Evolutionary conservation across 1,140 invertebrate genomes (phyloP).

Genomic region (Drosophila funebris): DNA sequence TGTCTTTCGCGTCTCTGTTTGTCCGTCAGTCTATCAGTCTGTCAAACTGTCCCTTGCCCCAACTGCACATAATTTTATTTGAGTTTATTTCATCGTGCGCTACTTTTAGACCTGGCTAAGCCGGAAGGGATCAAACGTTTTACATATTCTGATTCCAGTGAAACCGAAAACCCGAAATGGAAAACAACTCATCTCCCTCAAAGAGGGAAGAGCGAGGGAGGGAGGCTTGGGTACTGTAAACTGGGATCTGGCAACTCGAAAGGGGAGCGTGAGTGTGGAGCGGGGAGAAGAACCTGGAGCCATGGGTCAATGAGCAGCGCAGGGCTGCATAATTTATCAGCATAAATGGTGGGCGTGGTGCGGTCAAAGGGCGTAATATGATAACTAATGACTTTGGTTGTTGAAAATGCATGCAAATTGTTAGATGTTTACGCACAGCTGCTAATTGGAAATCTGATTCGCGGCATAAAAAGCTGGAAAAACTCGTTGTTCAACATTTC

Average conservation of each 20-base stretch:
- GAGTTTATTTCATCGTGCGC: conserved; percentile 55
- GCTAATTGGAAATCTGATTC: conserved; percentile 29
- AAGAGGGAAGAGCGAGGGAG: background rate
- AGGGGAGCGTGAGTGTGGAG: background rate
- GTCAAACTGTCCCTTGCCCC: conserved; percentile 30
- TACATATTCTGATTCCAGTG: conserved; percentile 44
- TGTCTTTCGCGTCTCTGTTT: background rate
- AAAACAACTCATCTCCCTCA: conserved; percentile 16
- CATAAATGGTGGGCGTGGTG: conserved; percentile 66
- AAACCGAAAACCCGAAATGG: conserved; percentile 35
- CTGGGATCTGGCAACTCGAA: background rate
- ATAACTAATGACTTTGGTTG: conserved; percentile 53
- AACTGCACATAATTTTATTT: conserved; percentile 61
- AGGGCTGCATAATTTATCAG: conserved; percentile 70
- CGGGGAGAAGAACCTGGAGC: background rate
- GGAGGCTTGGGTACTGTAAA: too few species aligned
- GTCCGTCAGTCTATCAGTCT: conserved; percentile 1
- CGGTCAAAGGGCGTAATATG: conserved; percentile 21
- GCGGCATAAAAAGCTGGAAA: background rate
- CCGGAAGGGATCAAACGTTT: conserved; percentile 79
- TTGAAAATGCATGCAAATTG: conserved; percentile 36
- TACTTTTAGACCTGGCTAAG: conserved; percentile 67
- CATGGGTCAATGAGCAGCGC: conserved; percentile 50
- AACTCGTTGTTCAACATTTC: background rate
- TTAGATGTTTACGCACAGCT: background rate